These are phyloP conservation scores for Trisateles emortualis DNA, from an alignment of 2,888 invertebrate genomes.

Conservation along the genomic window DNA sequence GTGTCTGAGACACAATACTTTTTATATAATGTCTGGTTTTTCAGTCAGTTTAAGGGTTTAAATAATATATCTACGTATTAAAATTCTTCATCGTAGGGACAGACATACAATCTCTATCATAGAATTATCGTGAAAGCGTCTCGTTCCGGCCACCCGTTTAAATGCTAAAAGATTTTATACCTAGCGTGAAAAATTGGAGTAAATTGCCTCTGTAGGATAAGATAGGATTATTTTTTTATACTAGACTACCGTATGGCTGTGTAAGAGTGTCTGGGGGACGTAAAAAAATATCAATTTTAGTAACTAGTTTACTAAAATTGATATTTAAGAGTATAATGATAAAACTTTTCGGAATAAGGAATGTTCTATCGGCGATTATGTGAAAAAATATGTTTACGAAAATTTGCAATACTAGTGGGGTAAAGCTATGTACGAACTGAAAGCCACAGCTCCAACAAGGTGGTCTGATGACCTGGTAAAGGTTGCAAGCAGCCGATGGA, in stretches of 20 bases:
- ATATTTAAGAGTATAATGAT: too few species aligned
- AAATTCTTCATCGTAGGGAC: constrained; percentile 16
- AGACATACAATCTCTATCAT: constrained; percentile 24
- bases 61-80: neutral
- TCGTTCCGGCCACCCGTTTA: constrained; percentile 32
- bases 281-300: neutral
- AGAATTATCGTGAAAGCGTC: constrained; percentile 32
- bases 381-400: too few species aligned
- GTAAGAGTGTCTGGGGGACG: constrained; percentile 15
- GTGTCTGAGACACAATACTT: neutral
- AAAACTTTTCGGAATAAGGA: too few species aligned
- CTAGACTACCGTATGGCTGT: constrained; percentile 19
- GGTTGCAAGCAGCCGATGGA: too few species aligned
- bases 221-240: constrained; percentile 37
- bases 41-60: neutral
- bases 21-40: neutral
- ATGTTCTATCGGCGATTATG: too few species aligned
- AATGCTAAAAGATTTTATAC: constrained; percentile 54
- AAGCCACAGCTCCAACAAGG: too few species aligned
- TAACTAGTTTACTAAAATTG: too few species aligned
- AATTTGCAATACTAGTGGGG: too few species aligned
- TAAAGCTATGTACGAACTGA: too few species aligned
- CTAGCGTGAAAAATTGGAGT: constrained; percentile 52
- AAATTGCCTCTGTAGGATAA: constrained; percentile 50
- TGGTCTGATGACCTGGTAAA: too few species aligned